Percentiles rank a stretch among this genome's conserved stretches.
Conservation (phyloP, 2,888 invertebrate genomes). For the Parnassius smintheus region DNA sequence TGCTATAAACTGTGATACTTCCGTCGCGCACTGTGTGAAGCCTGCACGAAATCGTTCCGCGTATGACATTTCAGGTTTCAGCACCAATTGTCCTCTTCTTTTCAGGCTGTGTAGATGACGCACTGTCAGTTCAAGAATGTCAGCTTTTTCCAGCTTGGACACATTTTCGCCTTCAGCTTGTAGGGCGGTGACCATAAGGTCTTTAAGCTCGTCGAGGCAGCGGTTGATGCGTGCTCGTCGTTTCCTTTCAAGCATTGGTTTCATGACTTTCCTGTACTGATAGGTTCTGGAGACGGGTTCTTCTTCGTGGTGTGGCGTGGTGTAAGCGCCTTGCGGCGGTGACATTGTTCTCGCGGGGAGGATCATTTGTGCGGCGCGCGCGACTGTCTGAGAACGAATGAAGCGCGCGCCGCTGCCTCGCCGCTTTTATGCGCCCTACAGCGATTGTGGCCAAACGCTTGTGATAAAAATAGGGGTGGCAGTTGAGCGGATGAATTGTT, state of each 20-base stretch:
- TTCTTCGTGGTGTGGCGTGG: conserved; percentile 71
- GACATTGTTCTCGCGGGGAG: conserved; percentile 76
- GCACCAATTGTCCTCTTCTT: conserved; percentile 82
- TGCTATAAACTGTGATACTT: conserved; percentile 87
- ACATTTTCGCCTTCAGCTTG: conserved; percentile 95
- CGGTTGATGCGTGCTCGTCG: conserved; percentile 93
- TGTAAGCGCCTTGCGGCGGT: conserved; percentile 76
- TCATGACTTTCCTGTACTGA: conserved; percentile 96
- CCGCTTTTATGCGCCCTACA: conserved; percentile 76
- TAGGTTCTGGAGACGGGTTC: conserved; percentile 92
- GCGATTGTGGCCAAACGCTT: conserved; percentile 79
- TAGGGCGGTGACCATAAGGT: conserved; percentile 91
- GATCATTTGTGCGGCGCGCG: conserved; percentile 74
- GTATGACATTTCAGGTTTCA: conserved; percentile 84
- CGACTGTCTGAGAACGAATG: conserved; percentile 73
- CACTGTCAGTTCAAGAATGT: conserved; percentile 92
- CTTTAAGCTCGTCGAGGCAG: conserved; percentile 93
- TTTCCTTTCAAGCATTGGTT: conserved; percentile 93
- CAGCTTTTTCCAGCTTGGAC: conserved; percentile 92
- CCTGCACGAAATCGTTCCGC: conserved; percentile 92
- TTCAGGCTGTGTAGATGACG: conserved; percentile 91
- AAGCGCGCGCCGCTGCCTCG: conserved; percentile 67
- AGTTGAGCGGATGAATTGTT: conserved; percentile 27
- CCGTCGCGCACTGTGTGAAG: conserved; percentile 93
- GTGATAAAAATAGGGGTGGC: conserved; percentile 78